A percentile compares a stretch with the other conserved stretches of the same genome.
Evolutionary conservation across 2,888 invertebrate species (phyloP).

Genomic region (Serripes groenlandicus): DNA sequence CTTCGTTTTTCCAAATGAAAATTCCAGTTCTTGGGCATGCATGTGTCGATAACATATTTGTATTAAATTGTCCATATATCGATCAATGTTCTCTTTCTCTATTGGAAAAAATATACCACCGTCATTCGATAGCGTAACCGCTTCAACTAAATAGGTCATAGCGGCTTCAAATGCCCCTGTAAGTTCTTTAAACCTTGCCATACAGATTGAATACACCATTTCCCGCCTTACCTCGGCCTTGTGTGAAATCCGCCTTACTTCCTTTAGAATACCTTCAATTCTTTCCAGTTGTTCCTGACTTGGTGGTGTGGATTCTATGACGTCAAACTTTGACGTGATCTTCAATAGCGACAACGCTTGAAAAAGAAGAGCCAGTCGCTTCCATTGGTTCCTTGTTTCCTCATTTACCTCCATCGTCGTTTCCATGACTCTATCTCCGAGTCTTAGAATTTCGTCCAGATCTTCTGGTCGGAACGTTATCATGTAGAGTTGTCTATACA

Average conservation of each 20-base stretch:
- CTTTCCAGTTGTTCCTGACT: background rate
- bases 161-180: background rate
- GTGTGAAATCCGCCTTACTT: background rate
- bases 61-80: too few species aligned
- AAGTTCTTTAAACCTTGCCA: background rate
- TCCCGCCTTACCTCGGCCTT: background rate
- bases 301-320: background rate
- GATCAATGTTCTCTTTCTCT: background rate
- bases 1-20: too few species aligned
- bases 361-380: background rate
- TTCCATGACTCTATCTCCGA: background rate
- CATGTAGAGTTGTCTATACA: background rate
- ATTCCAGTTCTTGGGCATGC: too few species aligned
- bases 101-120: background rate
- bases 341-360: background rate
- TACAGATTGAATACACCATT: background rate
- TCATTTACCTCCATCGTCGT: background rate
- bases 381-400: background rate
- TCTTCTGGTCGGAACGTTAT: background rate
- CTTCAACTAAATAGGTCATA: background rate
- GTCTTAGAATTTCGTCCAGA: background rate
- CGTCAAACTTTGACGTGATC: background rate
- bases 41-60: too few species aligned
- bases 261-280: background rate
- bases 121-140: background rate